Evolutionary conservation across 2,888 invertebrate genomes (phyloP), one percentile per base, ranked within the genome.

Genomic region (Apotomis turbidana): DNA sequence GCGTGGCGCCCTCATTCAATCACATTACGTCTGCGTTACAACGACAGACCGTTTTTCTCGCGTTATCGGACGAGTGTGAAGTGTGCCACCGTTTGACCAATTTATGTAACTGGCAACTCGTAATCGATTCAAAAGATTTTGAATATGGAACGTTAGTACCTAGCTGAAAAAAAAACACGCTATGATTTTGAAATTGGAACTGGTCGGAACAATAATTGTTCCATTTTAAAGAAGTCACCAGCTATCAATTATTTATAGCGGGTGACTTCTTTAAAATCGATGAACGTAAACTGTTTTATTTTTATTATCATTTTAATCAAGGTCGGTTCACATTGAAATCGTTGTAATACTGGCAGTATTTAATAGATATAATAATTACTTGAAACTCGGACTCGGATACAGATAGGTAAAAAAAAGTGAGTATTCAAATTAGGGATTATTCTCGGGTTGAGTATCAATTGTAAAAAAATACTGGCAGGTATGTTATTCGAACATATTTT

Each of bases 1-100:
- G 79, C 82, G 79, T 80, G 77, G 76, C 78, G 87, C 76, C 86
- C 87, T 79, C 87, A 84, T 88, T 89, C 84, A 77, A 84, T 85
- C 82, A 81, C 80, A 86, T 87, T 85, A 84, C 79, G 76, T 83
- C 81, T 82, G 57, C 60, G 54, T 55, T 80, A 75, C 79, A 81
- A 81, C 80, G 79, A 78, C 78, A 77, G 76, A 79, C 79, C 80
- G 75, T 83, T 79, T 78, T 80, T 77, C 71, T 77, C 74, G 68
- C 74, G 73, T 73, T 74, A 78, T 77, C 75, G 75, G 74, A 75
- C 76, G 73, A 49, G 49, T 49, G 49, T 9, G 49, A 74, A 75
- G 74, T 74, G 71, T 66, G 59, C 54, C 52, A 66, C 60, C 38
- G 73, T 66, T 68, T 57, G 57, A 55, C 59, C 54, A 61, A 68